Evolutionary conservation across 2,888 invertebrate species (phyloP), one percentile per base, ranked within the genome.

Genomic region (Limnephilus marmoratus): DNA sequence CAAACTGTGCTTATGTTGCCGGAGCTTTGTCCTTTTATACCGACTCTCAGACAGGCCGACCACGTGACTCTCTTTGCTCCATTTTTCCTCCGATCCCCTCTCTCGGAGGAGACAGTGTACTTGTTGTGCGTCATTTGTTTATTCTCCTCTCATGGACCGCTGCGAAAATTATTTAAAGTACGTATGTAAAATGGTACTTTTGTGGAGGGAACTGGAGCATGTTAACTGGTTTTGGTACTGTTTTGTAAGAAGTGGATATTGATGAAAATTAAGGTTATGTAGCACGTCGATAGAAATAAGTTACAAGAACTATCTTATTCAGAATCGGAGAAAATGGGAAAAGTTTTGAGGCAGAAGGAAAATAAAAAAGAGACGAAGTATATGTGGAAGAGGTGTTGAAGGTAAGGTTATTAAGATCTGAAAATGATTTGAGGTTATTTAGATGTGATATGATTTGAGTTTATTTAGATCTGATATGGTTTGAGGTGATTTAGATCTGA

Each of bases 41-140:
- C 85, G 45, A 45, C 45, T 45, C 49, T 68, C 24, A 29, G 37
- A 80, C 89, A 11, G 34, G 24, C 37, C 37, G 86, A 29, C 86
- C 86, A 83, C 83, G 83, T 68, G 68, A 68, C 88, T 15, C 82
- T 53, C 81, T 29, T 41, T 91, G 91, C 89, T 91, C 91, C 91
- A 91, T 24, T 91, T 90, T 85, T 68, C 41, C 85, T 12, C 85
- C 41, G 34, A n/a, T 37, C 90, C 90, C 91, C 91, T 41, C 86
- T 24, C 88, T 49, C 89, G 37, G 12, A 18, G 41, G 86, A 41
- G n/a, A 53, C 24, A 80, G 81, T 31, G n/a, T 68, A 68, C 68
- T 68, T 68, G 68, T 80, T 85, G 15, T 90, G 86, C 49, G 88
- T 92, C 88, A 87, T 92, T 80, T 92, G 91, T 90, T 92, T 92